Evolutionary conservation across 2,797 vertebrate genomes (phyloP), one percentile per base, ranked within the genome.

Genomic region (Sparus aurata): DNA sequence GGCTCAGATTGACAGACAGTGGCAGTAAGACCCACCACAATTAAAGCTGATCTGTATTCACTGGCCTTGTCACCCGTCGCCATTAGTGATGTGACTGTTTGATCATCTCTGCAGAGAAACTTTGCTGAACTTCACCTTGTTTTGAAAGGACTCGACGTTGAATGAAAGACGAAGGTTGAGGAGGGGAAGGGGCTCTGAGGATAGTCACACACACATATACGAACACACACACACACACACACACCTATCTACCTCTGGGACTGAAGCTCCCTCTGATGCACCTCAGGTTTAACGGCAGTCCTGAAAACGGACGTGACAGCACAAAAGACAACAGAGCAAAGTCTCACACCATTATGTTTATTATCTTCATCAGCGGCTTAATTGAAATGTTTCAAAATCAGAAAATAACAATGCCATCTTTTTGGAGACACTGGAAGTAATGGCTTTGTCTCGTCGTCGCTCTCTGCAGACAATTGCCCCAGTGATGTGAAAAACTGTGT

Each of bases 1-100:
- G 97, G 94, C 96, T 96, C 95, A 96, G 97, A 99, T 98, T 99
- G 98, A 98, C 98, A 98, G 97, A 96, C 97, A 98, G 97, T 96
- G 97, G 97, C 97, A 98, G 97, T 96, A 97, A 98, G 97, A 97
- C 97, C 95, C 96, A 95, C 96, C 96, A 97, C 98, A 99, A 99
- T 99, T 99, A 99, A 97, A 97, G 96, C 96, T 97, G 97, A 97
- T 98, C 98, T 96, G 97, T 96, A 97, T 97, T 97, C 96, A 96
- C 96, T 96, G 96, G 95, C 97, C 97, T 97, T 96, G 97, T 97
- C 97, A 97, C 95, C 96, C 93, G 94, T 96, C 96, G 96, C 97
- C 96, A 97, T 97, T 94, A 97, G 96, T 94, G 96, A 98, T 95
- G 97, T 95, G 96, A 97, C 96, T 96, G 94, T 96, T 96, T 97